Evolutionary conservation across 2,888 invertebrate species (phyloP).

Genomic region (Mythimna albipuncta): DNA sequence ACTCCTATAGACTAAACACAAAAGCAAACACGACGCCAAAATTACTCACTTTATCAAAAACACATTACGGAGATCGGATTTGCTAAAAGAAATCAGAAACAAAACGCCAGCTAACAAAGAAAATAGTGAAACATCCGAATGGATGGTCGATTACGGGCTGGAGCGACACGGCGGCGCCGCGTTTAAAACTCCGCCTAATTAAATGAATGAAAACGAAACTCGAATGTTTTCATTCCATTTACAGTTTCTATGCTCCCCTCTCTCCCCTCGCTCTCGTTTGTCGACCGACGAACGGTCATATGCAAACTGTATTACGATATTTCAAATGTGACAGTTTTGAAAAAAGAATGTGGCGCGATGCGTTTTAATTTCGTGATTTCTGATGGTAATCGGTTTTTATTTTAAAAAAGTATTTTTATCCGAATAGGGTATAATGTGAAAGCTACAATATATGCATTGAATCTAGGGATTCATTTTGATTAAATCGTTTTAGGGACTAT

Average conservation of each 20-base stretch:
- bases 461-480: neutral
- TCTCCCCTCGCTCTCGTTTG: slow-evolving; percentile 70
- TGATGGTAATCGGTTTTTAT: slow-evolving; percentile 18
- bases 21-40: slow-evolving; percentile 8
- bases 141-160: slow-evolving; percentile 77
- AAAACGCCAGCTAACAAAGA: slow-evolving; percentile 65
- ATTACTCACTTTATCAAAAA: slow-evolving; percentile 48
- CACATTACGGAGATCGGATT: slow-evolving; percentile 57
- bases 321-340: slow-evolving; percentile 69
- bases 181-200: slow-evolving; percentile 87
- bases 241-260: slow-evolving; percentile 79
- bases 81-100: slow-evolving; percentile 60
- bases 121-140: slow-evolving; percentile 76
- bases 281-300: slow-evolving; percentile 75
- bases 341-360: slow-evolving; percentile 57
- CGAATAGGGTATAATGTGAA: neutral
- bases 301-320: slow-evolving; percentile 80
- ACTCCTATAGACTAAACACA: slow-evolving; percentile 27
- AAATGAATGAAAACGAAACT: slow-evolving; percentile 89
- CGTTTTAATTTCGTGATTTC: slow-evolving; percentile 62
- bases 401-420: slow-evolving; percentile 18
- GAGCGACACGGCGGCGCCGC: slow-evolving; percentile 83
- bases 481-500: neutral
- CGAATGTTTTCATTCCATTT: slow-evolving; percentile 89
- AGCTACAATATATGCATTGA: neutral